Base-by-base conservation (phyloP, 2,113 vertebrate genomes). In the Pygathrix nemaeus region DNA sequence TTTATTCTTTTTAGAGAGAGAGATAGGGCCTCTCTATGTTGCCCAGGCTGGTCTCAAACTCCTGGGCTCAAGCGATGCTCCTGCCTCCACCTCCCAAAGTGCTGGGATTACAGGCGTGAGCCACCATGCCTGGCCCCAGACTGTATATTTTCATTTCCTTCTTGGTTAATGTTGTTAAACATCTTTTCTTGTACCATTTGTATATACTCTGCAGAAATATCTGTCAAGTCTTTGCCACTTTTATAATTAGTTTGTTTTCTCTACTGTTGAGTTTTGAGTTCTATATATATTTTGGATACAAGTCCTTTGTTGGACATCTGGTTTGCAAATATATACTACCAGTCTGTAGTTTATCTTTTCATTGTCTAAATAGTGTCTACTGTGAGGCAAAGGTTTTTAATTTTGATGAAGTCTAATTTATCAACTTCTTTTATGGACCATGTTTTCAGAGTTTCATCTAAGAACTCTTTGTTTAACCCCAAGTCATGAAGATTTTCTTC, bases 321-420 rank as follows among this genome's bases (percentile, higher is more conserved):
- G 12, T 48, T 94, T 84, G 14, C 73, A 94, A 94, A 88, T 76
- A 43, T 35, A 83, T 66, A 72, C 90, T 89, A 23, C 30, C 6
- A 64, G 35, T 76, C 27, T 75, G 17, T 61, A 61, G 35, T 32
- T 72, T 83, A 13, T 43, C 45, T 78, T 94, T 75, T 43, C 18
- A 66, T 73, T 95, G 90, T 85, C 45, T 95, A 59, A 92, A 94
- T n/a, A 57, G 30, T 59, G 35, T 59, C 43, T 84, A 81, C 88
- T 40, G 61, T 72, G 43, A 16, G 11, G 35, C 38, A 95, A 80
- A 92, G 27, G 17, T 23, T 73, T 92, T 94, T 75, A 88, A 97
- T n/a, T 81, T 79, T 87, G 50, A 50, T 64, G 43, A 94, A 90
- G 68, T 70, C 40, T n/a, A 38, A 87, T 68, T 94, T 93, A 83